Percentiles rank a stretch among this genome's conserved stretches.
Evolutionary conservation across 2,113 vertebrate species (phyloP).

Genomic region (Bubo blakistoni): DNA sequence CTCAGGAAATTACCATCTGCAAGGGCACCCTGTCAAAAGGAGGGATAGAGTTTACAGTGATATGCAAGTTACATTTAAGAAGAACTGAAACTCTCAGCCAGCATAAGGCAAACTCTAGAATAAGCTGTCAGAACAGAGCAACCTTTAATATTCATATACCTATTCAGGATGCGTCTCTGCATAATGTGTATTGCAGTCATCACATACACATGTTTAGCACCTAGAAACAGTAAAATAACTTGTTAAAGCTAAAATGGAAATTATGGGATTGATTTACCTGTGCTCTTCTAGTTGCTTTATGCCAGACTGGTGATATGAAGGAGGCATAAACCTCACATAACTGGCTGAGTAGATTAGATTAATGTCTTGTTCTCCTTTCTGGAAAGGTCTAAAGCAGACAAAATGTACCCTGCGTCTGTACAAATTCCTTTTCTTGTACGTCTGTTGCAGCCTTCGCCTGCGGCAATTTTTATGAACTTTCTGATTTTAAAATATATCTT

Average conservation of each 20-base stretch:
- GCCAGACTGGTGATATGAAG: conserved; percentile 33
- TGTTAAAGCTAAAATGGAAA: conserved; percentile 60
- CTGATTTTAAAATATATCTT: neutral
- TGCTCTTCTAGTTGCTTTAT: neutral
- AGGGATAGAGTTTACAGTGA: conserved; percentile 46
- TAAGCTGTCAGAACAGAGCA: conserved; percentile 54
- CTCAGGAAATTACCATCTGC: conserved; percentile 60
- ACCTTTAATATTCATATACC: conserved; percentile 59
- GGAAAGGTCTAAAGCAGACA: conserved; percentile 27
- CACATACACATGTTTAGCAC: conserved; percentile 49
- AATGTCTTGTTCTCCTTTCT: conserved; percentile 35
- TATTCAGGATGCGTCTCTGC: conserved; percentile 45
- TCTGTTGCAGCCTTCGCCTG: neutral
- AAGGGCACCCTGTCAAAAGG: conserved; percentile 67
- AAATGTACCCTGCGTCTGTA: conserved; percentile 13
- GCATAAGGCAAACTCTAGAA: conserved; percentile 49
- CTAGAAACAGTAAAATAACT: conserved; percentile 57
- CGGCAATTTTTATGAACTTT: neutral
- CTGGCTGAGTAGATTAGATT: conserved; percentile 43
- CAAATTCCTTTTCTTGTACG: neutral
- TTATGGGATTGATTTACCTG: conserved; percentile 39
- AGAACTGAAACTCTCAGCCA: conserved; percentile 64
- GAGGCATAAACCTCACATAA: conserved; percentile 24
- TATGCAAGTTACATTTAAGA: conserved; percentile 58
- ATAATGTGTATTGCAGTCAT: conserved; percentile 58